Evolutionary conservation across 2,113 vertebrate genomes (phyloP).

Genomic region (Pycnonotus jocosus): DNA sequence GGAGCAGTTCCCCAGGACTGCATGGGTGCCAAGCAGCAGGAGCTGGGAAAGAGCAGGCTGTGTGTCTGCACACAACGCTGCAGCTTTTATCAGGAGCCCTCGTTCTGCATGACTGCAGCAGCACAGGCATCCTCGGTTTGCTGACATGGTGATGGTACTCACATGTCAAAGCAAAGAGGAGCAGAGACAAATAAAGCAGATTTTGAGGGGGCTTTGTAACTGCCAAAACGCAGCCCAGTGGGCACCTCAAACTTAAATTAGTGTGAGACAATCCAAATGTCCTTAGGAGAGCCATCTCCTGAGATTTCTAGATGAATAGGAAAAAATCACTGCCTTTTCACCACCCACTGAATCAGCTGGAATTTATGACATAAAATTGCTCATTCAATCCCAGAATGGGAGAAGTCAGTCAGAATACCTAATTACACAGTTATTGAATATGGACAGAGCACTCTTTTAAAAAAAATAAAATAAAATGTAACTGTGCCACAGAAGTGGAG

Average conservation of each 20-base stretch:
- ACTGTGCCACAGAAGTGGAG: neutral
- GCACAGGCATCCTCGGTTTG: neutral
- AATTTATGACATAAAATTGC: neutral
- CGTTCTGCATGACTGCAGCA: neutral
- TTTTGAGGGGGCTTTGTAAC: neutral
- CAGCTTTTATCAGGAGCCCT: neutral
- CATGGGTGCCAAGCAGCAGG: constrained; percentile 53
- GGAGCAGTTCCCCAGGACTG: constrained; percentile 50
- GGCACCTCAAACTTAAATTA: neutral
- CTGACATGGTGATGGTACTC: neutral
- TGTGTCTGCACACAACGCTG: neutral
- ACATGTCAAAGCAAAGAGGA: neutral
- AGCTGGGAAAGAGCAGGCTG: constrained; percentile 54
- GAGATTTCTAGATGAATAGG: neutral
- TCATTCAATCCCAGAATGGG: neutral
- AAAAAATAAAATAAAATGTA: neutral
- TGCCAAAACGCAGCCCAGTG: neutral
- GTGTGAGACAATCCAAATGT: neutral
- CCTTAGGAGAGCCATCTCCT: neutral
- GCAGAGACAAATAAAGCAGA: neutral
- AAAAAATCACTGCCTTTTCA: neutral
- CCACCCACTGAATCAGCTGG: neutral
- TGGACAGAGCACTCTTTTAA: neutral
- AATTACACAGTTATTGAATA: neutral
- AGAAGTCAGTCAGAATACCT: constrained; percentile 10